Conservation (phyloP, 2,888 invertebrate species). For the Bugula neritina region DNA sequence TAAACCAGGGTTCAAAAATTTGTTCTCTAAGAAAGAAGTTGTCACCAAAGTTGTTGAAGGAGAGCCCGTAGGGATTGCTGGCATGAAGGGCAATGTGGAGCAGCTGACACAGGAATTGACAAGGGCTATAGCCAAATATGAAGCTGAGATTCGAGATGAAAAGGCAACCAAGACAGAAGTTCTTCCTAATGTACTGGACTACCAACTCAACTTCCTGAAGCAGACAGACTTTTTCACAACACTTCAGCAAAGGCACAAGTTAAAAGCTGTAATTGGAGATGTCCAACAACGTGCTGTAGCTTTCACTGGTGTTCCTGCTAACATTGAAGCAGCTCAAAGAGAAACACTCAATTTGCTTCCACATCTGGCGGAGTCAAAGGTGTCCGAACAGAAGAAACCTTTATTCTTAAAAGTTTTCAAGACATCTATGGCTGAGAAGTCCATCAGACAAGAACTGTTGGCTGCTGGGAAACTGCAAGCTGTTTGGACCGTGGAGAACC, state of each 20-base stretch:
- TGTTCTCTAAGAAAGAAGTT: not conserved
- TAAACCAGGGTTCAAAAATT: not conserved
- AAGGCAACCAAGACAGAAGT: not conserved
- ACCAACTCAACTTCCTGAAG: slow-evolving; percentile 1
- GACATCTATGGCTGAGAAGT: not conserved
- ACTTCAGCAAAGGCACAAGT: not conserved
- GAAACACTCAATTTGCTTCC: not conserved
- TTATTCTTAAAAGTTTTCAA: not conserved
- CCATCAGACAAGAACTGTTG: not conserved
- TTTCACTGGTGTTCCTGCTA: not conserved
- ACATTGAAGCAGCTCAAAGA: slow-evolving; percentile 1
- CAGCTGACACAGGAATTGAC: not conserved
- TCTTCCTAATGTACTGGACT: not conserved
- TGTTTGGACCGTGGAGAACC: slow-evolving; percentile 2
- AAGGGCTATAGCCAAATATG: not conserved
- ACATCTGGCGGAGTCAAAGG: not conserved
- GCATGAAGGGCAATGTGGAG: not conserved
- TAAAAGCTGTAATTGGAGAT: not conserved
- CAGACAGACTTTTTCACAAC: not conserved
- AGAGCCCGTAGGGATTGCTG: not conserved
- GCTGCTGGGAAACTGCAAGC: not conserved
- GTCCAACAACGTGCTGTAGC: not conserved
- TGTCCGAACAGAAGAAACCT: not conserved
- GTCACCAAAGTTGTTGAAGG: not conserved
- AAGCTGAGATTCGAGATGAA: slow-evolving; percentile 1